Evolutionary conservation across 1,140 invertebrate genomes (phyloP), one percentile per base, ranked within the genome.

Genomic region (Medauroidea extradentata): DNA sequence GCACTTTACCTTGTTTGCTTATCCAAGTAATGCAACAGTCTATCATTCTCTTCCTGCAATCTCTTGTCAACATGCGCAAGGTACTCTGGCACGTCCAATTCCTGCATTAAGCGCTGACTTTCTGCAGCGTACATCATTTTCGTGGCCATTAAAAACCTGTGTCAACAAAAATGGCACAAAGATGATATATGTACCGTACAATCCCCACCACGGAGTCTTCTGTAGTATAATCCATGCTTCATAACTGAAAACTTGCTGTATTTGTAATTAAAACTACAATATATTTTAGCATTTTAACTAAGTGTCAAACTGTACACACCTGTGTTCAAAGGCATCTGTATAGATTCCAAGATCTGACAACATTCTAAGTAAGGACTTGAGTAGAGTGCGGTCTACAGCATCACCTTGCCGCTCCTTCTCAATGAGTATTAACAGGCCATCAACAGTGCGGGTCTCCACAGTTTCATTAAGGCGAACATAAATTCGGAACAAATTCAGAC

Each of bases 331-430:
- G 5, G 93, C 90, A 65, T 91, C 89, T 70, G 93, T 86, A 74
- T 99, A 99, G 61, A 99, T 97, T 79, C 98, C 91, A 57, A 99
- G 77, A 78, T 98, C 96, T 46, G 93, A 95, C 18, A 99, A 81
- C 96, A 99, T 99, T 66, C 96, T 80, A 19, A 99, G 81, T 16
- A 99, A 78, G 63, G 91, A 97, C 74, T 99, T 99, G 5, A 99
- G 81, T 60, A 99, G 78, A 2, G 89, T 91, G 60, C 95, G 82
- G 77, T 99, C 96, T 0, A 99, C 94, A 23, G 92, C 85, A 69
- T 98, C 94, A 3, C 96, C 96, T 67, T 89, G 89, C 16, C 97
- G 80, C 73, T 99, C 97, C 66, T 90, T 87, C 72, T 97, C 94
- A 54, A 99, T 98, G 1, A 99, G 78, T 79, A 92, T 84, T 14